Evolutionary conservation across 2,113 vertebrate species (phyloP).

Genomic region (Argyrosomus japonicus): DNA sequence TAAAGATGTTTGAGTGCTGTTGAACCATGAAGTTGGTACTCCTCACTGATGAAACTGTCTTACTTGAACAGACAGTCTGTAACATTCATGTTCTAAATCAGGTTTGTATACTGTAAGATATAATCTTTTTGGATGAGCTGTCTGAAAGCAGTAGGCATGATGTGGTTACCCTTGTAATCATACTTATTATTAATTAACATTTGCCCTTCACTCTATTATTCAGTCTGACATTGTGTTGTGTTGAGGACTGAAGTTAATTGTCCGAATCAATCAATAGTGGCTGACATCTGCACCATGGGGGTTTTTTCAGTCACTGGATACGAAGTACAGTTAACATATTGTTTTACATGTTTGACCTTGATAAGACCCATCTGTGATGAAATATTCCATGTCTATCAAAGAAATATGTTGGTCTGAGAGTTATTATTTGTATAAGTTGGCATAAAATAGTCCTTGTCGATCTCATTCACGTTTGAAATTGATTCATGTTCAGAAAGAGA

Average conservation of each 20-base stretch:
- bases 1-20: conserved; percentile 12
- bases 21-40: not conserved
- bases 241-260: not conserved
- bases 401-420: not conserved
- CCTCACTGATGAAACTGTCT: not conserved
- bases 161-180: not conserved
- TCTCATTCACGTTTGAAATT: not conserved
- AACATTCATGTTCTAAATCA: conserved; percentile 1
- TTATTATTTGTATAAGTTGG: not conserved
- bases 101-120: not conserved
- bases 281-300: not conserved
- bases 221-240: conserved; percentile 15
- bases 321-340: not conserved
- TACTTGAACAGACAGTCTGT: not conserved
- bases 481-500: not conserved
- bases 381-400: no score
- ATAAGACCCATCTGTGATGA: not conserved
- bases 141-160: not conserved
- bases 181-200: not conserved
- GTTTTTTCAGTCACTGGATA: not conserved
- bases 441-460: no score
- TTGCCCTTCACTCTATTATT: not conserved
- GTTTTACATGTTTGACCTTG: not conserved
- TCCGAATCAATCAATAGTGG: not conserved
- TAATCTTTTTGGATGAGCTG: not conserved